Base-by-base conservation (phyloP, 2,113 vertebrate species). In the Albula glossodonta region DNA sequence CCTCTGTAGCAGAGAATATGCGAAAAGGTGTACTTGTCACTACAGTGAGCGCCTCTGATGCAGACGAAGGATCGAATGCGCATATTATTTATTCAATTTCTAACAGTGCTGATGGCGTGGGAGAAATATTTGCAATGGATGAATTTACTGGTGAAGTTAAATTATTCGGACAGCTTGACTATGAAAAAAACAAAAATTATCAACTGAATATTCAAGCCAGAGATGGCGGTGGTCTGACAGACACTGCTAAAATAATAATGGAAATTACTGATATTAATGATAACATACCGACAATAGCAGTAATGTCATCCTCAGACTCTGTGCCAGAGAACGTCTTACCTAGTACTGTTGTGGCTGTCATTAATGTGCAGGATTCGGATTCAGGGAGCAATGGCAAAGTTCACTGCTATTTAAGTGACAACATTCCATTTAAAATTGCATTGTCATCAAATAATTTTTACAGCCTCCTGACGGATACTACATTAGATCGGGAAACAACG, bases 1-100 rank as follows among this genome's bases (percentile, higher is more conserved):
- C 86, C 13, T 70, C 51, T 0, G 25, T 91, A 12, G 56, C 17
- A 49, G 89, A 91, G 60, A 87, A 88, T 77, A 49, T 78, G 7
- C 22, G 22, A 5, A 87, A 81, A 53, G 90, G 90, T 25, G 84
- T 89, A 0, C 12, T 90, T 5, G 22, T 91, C 2, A 86, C 85
- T 6, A 83, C 49, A 60, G 87, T 91, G n/a, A 90, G 86, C 5
- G 90, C 90, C 2, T 87, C 89, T 7, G 90, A 91, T 85, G 86
- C 86, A 4, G 89, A 91, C 60, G 31, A 90, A 70, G 90, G 89
- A n/a, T 51, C 51, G 11, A 85, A 91, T 22, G 84, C 81, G 7
- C 51, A 85, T 25, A 25, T 91, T 15, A 79, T 31, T 2, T 91
- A 91, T 63, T 85, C 80, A 2, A 80, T 91, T 51, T 86, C 87